Evolutionary conservation across 2,113 vertebrate species (phyloP).

Genomic region (Bujurquina vittata): DNA sequence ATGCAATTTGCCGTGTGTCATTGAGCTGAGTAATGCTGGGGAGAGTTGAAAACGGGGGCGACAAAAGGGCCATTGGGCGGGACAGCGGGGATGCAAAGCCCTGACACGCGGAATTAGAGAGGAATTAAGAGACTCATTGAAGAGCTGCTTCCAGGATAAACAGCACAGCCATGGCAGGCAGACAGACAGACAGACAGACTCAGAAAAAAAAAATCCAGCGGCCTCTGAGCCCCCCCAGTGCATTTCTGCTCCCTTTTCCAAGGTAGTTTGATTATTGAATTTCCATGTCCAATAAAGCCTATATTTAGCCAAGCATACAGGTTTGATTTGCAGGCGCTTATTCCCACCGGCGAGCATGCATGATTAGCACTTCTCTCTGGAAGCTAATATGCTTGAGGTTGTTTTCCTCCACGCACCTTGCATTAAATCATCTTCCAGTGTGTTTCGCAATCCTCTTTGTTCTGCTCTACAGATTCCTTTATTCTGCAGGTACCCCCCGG

Average conservation of each 20-base stretch:
- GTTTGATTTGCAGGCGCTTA: constrained; percentile 21
- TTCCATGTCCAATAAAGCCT: constrained; percentile 56
- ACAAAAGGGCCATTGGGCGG: constrained; percentile 74
- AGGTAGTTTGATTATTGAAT: constrained; percentile 55
- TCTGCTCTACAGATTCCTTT: constrained; percentile 62
- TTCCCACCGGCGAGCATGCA: constrained; percentile 58
- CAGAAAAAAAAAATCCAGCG: neutral
- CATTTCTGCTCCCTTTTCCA: neutral
- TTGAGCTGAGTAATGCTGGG: constrained; percentile 89
- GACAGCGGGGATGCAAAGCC: constrained; percentile 69
- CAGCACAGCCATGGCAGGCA: constrained; percentile 26
- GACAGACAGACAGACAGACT: neutral
- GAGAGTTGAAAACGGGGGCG: constrained; percentile 78
- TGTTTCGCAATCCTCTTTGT: constrained; percentile 67
- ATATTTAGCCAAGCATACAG: constrained; percentile 32
- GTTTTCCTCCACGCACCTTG: constrained; percentile 55
- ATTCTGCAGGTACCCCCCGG: constrained; percentile 32
- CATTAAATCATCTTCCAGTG: constrained; percentile 67
- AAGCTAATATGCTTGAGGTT: constrained; percentile 56
- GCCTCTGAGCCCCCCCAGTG: neutral
- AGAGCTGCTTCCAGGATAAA: constrained; percentile 66
- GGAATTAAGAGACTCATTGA: constrained; percentile 74
- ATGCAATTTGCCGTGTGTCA: constrained; percentile 91
- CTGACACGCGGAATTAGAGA: constrained; percentile 78
- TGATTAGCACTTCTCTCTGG: constrained; percentile 66